phyloP scores from a whole-genome alignment of 2,888 invertebrate species.

The Oxystoma pomonae region DNA sequence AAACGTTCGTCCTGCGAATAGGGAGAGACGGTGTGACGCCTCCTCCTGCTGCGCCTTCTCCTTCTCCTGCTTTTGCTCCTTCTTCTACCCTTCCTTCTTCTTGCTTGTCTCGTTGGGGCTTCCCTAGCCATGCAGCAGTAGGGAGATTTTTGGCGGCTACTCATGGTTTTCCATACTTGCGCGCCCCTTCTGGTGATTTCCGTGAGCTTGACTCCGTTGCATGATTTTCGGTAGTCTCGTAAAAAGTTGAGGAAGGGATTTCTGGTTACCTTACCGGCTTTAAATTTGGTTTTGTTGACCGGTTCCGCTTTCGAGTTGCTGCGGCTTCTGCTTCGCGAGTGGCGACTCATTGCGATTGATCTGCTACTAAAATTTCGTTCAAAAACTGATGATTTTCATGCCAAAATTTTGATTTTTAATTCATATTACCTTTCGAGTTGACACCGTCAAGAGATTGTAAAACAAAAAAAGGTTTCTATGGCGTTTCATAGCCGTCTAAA shows the following conservation, averaged over 20 bases:
- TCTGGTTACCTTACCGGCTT: conserved; percentile 23
- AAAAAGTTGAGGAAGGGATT: conserved; percentile 33
- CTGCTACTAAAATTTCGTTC: not conserved
- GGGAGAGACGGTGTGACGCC: not conserved
- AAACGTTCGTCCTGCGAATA: not conserved
- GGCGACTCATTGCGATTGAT: not conserved
- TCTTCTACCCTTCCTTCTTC: conserved; percentile 6
- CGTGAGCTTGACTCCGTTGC: conserved; percentile 20
- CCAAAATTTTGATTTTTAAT: not conserved
- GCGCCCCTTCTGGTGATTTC: conserved; percentile 26
- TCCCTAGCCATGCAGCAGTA: conserved; percentile 25
- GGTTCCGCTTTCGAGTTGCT: not conserved
- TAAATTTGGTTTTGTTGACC: not conserved
- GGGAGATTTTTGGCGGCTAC: conserved; percentile 27
- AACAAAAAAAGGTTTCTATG: not conserved
- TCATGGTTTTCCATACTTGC: conserved; percentile 30
- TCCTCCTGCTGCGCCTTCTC: not conserved
- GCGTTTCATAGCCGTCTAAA: not conserved
- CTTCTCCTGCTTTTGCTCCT: conserved; percentile 5
- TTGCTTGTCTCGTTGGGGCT: conserved; percentile 19
- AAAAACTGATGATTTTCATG: too few relatives aligned
- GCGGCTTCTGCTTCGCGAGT: not conserved
- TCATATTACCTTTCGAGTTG: not conserved
- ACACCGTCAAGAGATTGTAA: not conserved
- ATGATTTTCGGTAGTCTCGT: conserved; percentile 27